Base-by-base conservation (phyloP, 1,140 invertebrate species). In the Drosophila nigromelanica region DNA sequence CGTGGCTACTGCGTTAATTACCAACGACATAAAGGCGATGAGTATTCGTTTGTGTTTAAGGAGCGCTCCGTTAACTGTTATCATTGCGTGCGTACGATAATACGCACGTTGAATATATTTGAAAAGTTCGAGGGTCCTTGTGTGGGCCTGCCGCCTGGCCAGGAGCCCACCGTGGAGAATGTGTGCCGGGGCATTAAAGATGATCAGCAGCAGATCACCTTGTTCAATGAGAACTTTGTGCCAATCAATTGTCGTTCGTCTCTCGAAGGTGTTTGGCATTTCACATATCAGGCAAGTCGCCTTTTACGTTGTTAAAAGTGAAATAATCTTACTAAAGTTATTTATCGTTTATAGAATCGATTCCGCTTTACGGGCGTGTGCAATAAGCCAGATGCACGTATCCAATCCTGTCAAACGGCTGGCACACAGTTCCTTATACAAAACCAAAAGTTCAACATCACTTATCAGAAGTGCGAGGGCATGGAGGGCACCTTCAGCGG, bases 381-480 rank as follows among this genome's bases (percentile, higher is more conserved):
- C 90, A 94, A 95, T 78, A 93, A 97, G 92, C 95, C 95, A 1
- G 97, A 98, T 92, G 97, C 96, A 5, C 95, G 96, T 79, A 98
- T 99, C 71, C 95, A 95, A 80, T 98, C 98, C 0, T 99, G 98
- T 93, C 98, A 99, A 93, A 97, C 96, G 11, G 97, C 98, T 37
- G 98, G 98, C 64, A 98, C 97, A 11, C 97, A 98, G 91, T 98
- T 98, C 92, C 95, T 98, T 42, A 98, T 99, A 74, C 97, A 98
- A 30, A 99, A 99, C 93, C 97, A 99, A 91, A 98, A 99, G 87
- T 99, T 99, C 80, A 97, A 97, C 80, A 98, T 99, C 61, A 98
- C 96, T 6, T 99, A 98, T 91, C 96, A 96, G 67, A 95, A 95
- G 89, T 99, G 98, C 92, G 92, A 94, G 50, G 97, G 96, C 56